Percentiles rank a stretch among this genome's conserved stretches.
These are phyloP conservation scores for Monochamus saltuarius DNA, from an alignment of 1,140 invertebrate genomes.

Conservation along the genomic window DNA sequence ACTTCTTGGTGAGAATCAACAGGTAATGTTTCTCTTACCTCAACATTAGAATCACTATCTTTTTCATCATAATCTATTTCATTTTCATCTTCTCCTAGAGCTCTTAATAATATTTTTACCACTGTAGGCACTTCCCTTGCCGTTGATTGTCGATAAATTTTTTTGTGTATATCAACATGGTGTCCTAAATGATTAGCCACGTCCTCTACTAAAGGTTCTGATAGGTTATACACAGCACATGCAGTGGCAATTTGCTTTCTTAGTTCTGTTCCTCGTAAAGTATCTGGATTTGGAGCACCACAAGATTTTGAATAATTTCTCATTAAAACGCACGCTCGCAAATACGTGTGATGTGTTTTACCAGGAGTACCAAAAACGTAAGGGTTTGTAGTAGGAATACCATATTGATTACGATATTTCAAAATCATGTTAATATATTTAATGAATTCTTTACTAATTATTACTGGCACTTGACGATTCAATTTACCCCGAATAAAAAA, in stretches of 20 bases:
- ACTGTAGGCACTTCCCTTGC: neutral
- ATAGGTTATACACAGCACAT: conserved; percentile 26
- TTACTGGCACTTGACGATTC: too few relatives aligned
- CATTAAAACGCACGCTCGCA: neutral
- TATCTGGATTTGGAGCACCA: conserved; percentile 14
- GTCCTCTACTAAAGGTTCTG: conserved; percentile 27
- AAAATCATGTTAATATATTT: too few relatives aligned
- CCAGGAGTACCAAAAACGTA: conserved; percentile 7
- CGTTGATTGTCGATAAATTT: conserved; percentile 28
- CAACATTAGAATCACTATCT: too few relatives aligned
- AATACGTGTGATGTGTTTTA: neutral
- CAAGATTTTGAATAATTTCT: conserved; percentile 9
- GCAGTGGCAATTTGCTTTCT: conserved; percentile 37
- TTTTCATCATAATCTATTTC: too few relatives aligned
- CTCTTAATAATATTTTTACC: neutral
- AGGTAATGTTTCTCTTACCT: too few relatives aligned
- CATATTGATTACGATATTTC: conserved; percentile 1
- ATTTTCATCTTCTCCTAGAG: too few relatives aligned
- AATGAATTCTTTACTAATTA: too few relatives aligned
- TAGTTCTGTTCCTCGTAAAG: conserved; percentile 27
- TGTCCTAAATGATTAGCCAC: conserved; percentile 41
- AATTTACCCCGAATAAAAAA: too few relatives aligned
- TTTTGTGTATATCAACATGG: conserved; percentile 32
- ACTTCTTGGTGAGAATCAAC: too few relatives aligned
- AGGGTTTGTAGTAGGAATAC: neutral